Percentiles rank a stretch among this genome's conserved stretches.
phyloP scores from a whole-genome alignment of 2,888 invertebrate genomes.

The Platypus cylindrus region DNA sequence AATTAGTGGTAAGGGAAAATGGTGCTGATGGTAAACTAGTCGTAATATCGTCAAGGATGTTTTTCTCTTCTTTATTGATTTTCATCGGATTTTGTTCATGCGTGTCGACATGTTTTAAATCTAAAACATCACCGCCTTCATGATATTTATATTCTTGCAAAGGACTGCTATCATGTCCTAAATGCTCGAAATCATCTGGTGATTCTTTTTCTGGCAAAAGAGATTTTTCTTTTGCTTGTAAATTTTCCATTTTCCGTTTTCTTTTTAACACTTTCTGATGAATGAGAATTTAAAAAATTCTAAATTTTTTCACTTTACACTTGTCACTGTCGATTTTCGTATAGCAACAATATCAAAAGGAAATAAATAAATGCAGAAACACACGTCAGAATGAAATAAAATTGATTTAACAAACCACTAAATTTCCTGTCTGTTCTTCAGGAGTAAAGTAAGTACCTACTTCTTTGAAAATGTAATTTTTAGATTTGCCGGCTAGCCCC shows the following conservation, averaged over 20 bases:
- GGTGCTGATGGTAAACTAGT: slow-evolving; percentile 4
- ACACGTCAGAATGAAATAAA: too few species aligned
- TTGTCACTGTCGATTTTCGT: too few species aligned
- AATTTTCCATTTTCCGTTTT: too few species aligned
- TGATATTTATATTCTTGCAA: slow-evolving; percentile 24
- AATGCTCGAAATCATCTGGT: slow-evolving; percentile 61
- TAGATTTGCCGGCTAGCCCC: slow-evolving; percentile 2
- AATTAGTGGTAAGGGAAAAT: slow-evolving; percentile 12
- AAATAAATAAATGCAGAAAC: too few species aligned
- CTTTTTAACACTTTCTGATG: too few species aligned
- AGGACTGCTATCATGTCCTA: slow-evolving; percentile 47
- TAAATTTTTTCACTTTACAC: too few species aligned
- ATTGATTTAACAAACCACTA: too few species aligned
- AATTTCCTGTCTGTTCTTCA: too few species aligned
- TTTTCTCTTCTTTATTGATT: slow-evolving; percentile 33
- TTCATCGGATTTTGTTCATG: slow-evolving; percentile 17
- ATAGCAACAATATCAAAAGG: too few species aligned
- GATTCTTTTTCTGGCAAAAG: slow-evolving; percentile 57
- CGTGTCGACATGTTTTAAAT: slow-evolving; percentile 25
- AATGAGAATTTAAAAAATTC: too few species aligned
- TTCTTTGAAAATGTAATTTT: slow-evolving; percentile 2
- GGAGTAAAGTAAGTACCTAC: too few species aligned
- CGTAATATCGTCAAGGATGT: slow-evolving; percentile 1
- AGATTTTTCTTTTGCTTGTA: too few species aligned
- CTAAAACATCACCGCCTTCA: slow-evolving; percentile 34